These are phyloP conservation scores for Lichenostomus cassidix DNA, from an alignment of 2,113 vertebrate genomes.

Conservation along the genomic window DNA sequence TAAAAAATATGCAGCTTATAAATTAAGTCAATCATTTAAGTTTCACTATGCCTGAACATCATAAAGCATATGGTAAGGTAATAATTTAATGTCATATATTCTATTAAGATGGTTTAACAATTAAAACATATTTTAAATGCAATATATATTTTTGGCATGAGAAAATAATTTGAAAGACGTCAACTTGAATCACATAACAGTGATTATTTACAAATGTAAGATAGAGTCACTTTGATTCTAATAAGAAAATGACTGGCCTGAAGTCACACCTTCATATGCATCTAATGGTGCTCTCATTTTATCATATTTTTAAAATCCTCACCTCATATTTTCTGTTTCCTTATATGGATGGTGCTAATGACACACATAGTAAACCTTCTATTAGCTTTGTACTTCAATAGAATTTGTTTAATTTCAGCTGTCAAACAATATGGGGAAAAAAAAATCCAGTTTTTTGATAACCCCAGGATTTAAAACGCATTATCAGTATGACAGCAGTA, in stretches of 20 bases:
- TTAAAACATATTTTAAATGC: constrained; percentile 67
- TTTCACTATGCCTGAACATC: neutral
- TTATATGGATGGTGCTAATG: constrained; percentile 88
- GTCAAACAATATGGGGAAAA: constrained; percentile 68
- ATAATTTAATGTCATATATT: constrained; percentile 46
- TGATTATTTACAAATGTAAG: constrained; percentile 73
- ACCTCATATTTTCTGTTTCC: constrained; percentile 79
- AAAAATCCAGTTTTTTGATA: constrained; percentile 65
- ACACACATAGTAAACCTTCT: constrained; percentile 86
- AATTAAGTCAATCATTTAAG: constrained; percentile 32
- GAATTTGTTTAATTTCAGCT: constrained; percentile 87
- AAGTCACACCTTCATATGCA: constrained; percentile 77
- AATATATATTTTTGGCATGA: constrained; percentile 62
- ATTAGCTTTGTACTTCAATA: constrained; percentile 85
- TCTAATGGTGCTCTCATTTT: constrained; percentile 79
- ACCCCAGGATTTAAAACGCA: constrained; percentile 71
- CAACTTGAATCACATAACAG: constrained; percentile 67
- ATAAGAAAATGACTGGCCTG: constrained; percentile 76
- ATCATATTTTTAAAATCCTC: constrained; percentile 82
- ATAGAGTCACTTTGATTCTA: constrained; percentile 71
- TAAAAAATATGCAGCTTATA: constrained; percentile 30
- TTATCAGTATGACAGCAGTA: constrained; percentile 67
- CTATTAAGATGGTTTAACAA: constrained; percentile 62
- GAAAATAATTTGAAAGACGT: constrained; percentile 74
- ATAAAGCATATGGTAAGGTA: constrained; percentile 41